Evolutionary conservation across 2,113 vertebrate genomes (phyloP).

Genomic region (Chroicocephalus ridibundus): DNA sequence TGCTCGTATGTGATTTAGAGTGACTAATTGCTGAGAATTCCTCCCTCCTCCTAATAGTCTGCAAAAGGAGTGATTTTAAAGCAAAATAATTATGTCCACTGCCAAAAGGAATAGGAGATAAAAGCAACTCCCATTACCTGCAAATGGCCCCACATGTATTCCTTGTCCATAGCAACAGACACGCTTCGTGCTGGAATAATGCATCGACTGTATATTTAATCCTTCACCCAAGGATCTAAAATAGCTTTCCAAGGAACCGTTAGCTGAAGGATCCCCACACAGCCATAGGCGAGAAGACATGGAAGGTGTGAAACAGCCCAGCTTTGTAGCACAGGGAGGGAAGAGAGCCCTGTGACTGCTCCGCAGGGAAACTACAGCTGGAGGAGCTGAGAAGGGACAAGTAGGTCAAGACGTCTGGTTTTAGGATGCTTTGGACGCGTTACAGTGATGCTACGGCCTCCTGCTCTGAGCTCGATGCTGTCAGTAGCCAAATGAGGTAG

Average conservation of each 20-base stretch:
- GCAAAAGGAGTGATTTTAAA: background rate
- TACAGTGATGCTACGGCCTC: background rate
- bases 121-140: background rate
- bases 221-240: background rate
- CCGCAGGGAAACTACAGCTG: background rate
- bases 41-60: background rate
- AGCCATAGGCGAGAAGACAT: background rate
- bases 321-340: background rate
- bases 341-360: background rate
- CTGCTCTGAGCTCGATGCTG: background rate
- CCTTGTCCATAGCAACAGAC: background rate
- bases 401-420: background rate
- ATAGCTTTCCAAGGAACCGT: background rate
- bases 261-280: background rate
- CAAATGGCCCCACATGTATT: background rate
- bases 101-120: background rate
- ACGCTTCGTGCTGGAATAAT: background rate
- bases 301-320: background rate
- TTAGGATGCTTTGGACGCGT: background rate
- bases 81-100: background rate
- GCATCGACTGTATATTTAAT: background rate
- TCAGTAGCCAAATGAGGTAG: background rate
- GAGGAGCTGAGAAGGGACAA: background rate
- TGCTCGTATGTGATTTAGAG: background rate
- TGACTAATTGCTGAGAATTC: background rate